phyloP scores from a whole-genome alignment of 2,797 vertebrate genomes.

The Enteromius anoplus region DNA sequence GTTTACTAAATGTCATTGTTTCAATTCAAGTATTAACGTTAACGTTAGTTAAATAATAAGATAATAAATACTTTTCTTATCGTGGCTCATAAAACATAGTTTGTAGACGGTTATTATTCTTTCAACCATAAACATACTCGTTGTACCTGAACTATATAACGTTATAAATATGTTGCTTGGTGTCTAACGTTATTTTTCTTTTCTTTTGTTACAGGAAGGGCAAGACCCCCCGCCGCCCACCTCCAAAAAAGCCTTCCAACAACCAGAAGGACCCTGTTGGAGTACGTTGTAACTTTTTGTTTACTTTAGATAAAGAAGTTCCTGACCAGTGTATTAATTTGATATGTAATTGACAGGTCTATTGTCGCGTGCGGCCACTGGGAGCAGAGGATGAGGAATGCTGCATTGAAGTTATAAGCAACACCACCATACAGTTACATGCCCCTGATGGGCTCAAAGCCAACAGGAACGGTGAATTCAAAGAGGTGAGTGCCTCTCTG shows the following conservation, averaged over 20 bases:
- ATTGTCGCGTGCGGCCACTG: conserved; percentile 90
- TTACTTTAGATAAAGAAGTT: neutral
- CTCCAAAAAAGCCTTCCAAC: conserved; percentile 79
- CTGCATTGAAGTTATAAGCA: conserved; percentile 92
- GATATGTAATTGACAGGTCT: conserved; percentile 78
- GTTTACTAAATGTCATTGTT: neutral
- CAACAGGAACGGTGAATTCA: conserved; percentile 91
- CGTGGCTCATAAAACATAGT: neutral
- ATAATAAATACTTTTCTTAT: neutral
- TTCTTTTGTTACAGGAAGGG: conserved; percentile 72
- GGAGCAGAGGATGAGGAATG: conserved; percentile 80
- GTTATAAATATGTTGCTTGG: neutral
- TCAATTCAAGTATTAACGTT: neutral
- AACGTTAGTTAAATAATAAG: no score
- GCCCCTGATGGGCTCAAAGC: conserved; percentile 87
- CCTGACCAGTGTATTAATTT: neutral
- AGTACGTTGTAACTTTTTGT: conserved; percentile 74
- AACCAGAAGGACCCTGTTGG: conserved; percentile 90
- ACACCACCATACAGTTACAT: conserved; percentile 88
- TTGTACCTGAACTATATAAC: neutral
- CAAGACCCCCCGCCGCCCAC: conserved; percentile 81
- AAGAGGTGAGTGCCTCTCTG: conserved; percentile 81
- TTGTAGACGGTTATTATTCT: neutral
- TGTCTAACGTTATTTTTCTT: neutral
- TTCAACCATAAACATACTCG: neutral